Conservation (phyloP, 2,888 invertebrate genomes). For the Metellina segmentata region DNA sequence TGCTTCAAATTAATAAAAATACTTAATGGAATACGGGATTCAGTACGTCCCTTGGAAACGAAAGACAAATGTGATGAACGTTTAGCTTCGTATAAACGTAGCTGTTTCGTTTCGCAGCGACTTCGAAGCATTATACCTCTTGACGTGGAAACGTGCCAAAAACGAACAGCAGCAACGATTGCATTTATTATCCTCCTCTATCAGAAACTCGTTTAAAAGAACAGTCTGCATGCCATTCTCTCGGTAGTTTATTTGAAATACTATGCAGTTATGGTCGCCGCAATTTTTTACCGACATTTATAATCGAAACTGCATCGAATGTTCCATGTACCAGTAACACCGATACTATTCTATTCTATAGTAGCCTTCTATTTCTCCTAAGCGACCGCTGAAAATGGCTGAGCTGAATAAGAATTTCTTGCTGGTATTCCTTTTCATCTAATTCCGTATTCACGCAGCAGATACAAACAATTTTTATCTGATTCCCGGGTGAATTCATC, state of each 20-base stretch:
- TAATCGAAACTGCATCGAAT: neutral
- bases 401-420: neutral
- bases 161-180: neutral
- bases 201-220: neutral
- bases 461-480: neutral
- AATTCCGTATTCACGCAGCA: slow-evolving; percentile 16
- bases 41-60: neutral
- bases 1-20: no score
- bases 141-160: neutral
- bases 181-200: neutral
- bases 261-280: neutral
- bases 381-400: neutral
- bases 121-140: neutral
- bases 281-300: neutral
- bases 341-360: neutral
- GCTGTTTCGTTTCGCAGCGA: neutral
- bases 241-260: neutral
- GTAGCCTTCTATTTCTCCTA: neutral
- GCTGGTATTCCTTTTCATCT: neutral
- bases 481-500: slow-evolving; percentile 26
- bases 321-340: neutral
- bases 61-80: neutral
- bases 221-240: neutral
- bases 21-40: no score
- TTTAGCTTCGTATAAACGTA: neutral